phyloP scores from a whole-genome alignment of 2,113 vertebrate species.

The Menidia beryllina region DNA sequence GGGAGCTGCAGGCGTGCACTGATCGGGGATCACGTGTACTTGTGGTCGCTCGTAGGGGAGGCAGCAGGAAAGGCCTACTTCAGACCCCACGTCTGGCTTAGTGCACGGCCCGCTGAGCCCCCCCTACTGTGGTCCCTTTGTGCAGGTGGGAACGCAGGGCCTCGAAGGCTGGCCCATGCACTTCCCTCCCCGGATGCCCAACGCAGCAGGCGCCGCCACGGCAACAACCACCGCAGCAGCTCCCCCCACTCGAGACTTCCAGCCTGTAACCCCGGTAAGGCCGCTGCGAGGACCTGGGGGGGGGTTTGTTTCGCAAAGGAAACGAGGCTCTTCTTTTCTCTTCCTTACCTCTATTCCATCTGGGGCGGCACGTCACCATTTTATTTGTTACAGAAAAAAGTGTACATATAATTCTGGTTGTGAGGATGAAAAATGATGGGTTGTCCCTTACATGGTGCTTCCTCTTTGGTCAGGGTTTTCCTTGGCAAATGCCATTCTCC shows the following conservation, averaged over 20 bases:
- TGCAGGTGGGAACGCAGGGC: constrained; percentile 86
- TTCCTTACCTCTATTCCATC: constrained; percentile 23
- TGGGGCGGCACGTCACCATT: constrained; percentile 27
- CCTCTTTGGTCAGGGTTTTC: constrained; percentile 83
- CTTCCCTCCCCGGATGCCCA: constrained; percentile 87
- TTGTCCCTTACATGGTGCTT: constrained; percentile 4
- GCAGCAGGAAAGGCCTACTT: constrained; percentile 87
- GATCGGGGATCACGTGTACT: constrained; percentile 76
- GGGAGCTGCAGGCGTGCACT: constrained; percentile 52
- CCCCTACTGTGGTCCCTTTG: constrained; percentile 90
- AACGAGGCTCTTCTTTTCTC: constrained; percentile 53
- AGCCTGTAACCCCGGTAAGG: constrained; percentile 84
- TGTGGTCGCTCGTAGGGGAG: constrained; percentile 78
- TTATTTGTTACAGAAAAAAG: constrained; percentile 23
- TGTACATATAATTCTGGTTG: constrained; percentile 22
- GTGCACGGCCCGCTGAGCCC: constrained; percentile 85
- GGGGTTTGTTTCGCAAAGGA: constrained; percentile 57
- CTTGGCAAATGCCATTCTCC: constrained; percentile 90
- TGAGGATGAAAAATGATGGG: neutral
- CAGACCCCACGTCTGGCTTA: constrained; percentile 83
- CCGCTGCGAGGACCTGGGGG: constrained; percentile 56
- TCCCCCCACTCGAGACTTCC: constrained; percentile 85
- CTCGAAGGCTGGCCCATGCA: constrained; percentile 92
- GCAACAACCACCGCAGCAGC: constrained; percentile 64
- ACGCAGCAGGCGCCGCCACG: constrained; percentile 73